Base-by-base conservation (phyloP, 2,888 invertebrate genomes). In the Lochmaea capreae region DNA sequence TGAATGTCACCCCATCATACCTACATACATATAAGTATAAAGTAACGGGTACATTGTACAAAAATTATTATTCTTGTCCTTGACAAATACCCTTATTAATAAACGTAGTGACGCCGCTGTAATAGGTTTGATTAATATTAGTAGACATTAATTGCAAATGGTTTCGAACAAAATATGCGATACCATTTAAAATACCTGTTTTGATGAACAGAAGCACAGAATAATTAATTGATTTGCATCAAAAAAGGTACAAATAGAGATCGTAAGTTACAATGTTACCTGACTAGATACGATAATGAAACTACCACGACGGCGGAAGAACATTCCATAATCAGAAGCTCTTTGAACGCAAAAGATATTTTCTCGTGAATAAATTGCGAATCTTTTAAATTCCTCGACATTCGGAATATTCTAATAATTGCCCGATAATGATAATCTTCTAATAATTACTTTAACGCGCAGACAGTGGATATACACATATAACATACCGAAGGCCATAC, bases 81-180 rank as follows among this genome's bases (percentile, higher is more conserved):
- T 54, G 0, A 54, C 10, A 54, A 52, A 52, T n/a, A 2, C 52
- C 52, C 5, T 52, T 18, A 10, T 16, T 8, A 54, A 54, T 54
- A 54, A 54, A 54, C 3, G 6, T 76, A 74, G 76, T 65, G 72
- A 69, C 71, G 71, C 71, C 71, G 74, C 76, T 76, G 71, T 57
- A 73, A 75, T 68, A 71, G 71, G 72, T 78, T 76, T 75, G 77
- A 78, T 78, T 78, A 76, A 78, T 78, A 78, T 76, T 74, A 72
- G 71, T 72, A 74, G 77, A 75, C 76, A 76, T n/a, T 78, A 78
- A 78, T 76, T 76, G 76, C 72, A 65, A 68, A 76, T 74, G 74
- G 73, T 77, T 77, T 77, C 76, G 75, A 76, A 75, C 75, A 65
- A 76, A 76, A 76, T 78, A 78, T 78, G 77, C 75, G 75, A 73